Conservation (phyloP, 2,797 vertebrate species). For the Characodon lateralis region DNA sequence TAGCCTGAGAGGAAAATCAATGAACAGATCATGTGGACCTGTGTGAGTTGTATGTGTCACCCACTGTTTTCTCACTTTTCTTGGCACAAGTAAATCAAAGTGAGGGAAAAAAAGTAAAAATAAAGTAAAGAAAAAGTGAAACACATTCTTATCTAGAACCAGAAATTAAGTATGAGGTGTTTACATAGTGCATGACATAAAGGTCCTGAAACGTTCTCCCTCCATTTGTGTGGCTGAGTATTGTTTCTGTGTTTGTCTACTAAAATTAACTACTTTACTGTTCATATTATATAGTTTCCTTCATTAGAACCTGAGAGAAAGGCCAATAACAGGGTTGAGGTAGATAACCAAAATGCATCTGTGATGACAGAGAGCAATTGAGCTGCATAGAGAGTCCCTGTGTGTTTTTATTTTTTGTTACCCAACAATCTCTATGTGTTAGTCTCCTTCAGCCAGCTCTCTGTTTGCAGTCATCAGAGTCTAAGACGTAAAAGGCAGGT, state of each 20-base stretch:
- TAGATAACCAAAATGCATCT: conserved; percentile 77
- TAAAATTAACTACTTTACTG: conserved; percentile 17
- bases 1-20: conserved; percentile 1
- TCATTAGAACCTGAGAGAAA: conserved; percentile 71
- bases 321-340: conserved; percentile 76
- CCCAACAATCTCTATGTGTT: conserved; percentile 6
- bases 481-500: conserved; percentile 10
- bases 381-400: conserved; percentile 22
- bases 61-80: conserved; percentile 35
- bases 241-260: conserved; percentile 33
- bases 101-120: conserved; percentile 31
- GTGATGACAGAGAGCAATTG: conserved; percentile 35
- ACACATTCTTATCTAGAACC: conserved; percentile 44
- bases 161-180: conserved; percentile 41
- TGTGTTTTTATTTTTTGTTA: conserved; percentile 5
- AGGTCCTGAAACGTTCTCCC: conserved; percentile 52
- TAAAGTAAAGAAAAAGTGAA: conserved; percentile 22
- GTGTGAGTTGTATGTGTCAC: conserved; percentile 44
- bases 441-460: conserved; percentile 35
- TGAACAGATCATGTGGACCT: not conserved
- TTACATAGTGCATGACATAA: conserved; percentile 58
- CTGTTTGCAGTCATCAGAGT: conserved; percentile 29
- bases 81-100: conserved; percentile 39
- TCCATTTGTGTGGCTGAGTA: conserved; percentile 35
- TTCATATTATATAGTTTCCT: conserved; percentile 59